Percentiles rank a stretch among this genome's conserved stretches.
Evolutionary conservation across 2,888 invertebrate genomes (phyloP).

Genomic region (Drosophila mettleri): DNA sequence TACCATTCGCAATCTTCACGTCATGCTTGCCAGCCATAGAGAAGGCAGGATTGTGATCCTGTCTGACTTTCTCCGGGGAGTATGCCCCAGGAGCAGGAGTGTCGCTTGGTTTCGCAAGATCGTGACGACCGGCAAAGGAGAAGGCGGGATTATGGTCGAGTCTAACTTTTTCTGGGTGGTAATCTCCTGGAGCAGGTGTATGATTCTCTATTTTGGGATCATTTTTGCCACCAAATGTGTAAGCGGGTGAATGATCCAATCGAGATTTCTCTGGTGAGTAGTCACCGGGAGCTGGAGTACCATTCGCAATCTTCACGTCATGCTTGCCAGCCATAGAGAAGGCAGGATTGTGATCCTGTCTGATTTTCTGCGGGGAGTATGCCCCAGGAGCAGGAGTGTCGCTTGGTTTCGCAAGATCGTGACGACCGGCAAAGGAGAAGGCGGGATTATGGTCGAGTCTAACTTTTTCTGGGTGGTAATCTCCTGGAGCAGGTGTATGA

Average conservation of each 20-base stretch:
- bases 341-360: slow-evolving; percentile 83
- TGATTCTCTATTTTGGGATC: slow-evolving; percentile 79
- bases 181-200: slow-evolving; percentile 88
- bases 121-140: slow-evolving; percentile 87
- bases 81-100: slow-evolving; percentile 89
- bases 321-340: slow-evolving; percentile 88
- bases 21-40: slow-evolving; percentile 85
- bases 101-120: slow-evolving; percentile 86
- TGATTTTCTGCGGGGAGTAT: slow-evolving; percentile 86
- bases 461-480: slow-evolving; percentile 87
- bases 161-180: slow-evolving; percentile 85
- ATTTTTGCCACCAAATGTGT: slow-evolving; percentile 88
- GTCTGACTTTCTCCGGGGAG: slow-evolving; percentile 86
- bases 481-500: slow-evolving; percentile 84
- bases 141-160: slow-evolving; percentile 86
- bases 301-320: slow-evolving; percentile 85
- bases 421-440: slow-evolving; percentile 90
- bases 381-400: slow-evolving; percentile 88
- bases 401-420: slow-evolving; percentile 87
- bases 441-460: slow-evolving; percentile 86
- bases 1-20: slow-evolving; percentile 86
- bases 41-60: slow-evolving; percentile 86
- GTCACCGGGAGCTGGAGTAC: slow-evolving; percentile 87
- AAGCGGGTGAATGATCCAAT: slow-evolving; percentile 86
- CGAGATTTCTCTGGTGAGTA: slow-evolving; percentile 86